A percentile compares a stretch with the other conserved stretches of the same genome.
Conservation (phyloP, 2,888 invertebrate genomes). For the Phengaris alcon region DNA sequence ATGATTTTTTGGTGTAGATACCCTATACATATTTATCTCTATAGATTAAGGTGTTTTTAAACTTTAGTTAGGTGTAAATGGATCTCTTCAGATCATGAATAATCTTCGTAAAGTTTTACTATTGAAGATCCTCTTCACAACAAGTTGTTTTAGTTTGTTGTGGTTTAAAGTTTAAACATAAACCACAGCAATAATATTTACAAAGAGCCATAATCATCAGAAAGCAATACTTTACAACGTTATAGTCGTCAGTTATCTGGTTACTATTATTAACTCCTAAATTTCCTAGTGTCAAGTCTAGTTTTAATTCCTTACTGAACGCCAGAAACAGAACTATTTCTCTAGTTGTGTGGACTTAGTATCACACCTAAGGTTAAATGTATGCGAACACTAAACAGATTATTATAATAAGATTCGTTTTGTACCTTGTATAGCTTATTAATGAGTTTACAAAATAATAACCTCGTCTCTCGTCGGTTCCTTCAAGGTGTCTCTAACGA, state of each 20-base stretch:
- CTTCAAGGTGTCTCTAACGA: conserved; percentile 72
- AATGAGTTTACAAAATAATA: conserved; percentile 34
- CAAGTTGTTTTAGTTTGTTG: not conserved
- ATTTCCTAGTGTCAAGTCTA: not conserved
- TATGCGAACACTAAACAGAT: not conserved
- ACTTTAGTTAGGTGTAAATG: no score
- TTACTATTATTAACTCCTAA: not conserved
- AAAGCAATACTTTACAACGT: not conserved
- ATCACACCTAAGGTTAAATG: conserved; percentile 6
- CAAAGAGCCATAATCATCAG: not conserved
- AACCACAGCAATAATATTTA: not conserved
- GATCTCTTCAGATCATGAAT: not conserved
- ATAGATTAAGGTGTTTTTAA: no score
- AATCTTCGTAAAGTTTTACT: not conserved
- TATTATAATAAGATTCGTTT: not conserved
- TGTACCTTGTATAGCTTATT: not conserved
- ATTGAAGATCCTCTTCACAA: not conserved
- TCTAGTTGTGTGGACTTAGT: not conserved
- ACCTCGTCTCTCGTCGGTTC: conserved; percentile 62
- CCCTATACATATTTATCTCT: no score
- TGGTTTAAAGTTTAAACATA: not conserved
- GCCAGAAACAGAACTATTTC: not conserved
- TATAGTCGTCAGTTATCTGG: not conserved
- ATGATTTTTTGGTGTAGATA: no score
- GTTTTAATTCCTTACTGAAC: not conserved